Conservation (phyloP, 2,113 vertebrate species). For the Lontra canadensis region DNA sequence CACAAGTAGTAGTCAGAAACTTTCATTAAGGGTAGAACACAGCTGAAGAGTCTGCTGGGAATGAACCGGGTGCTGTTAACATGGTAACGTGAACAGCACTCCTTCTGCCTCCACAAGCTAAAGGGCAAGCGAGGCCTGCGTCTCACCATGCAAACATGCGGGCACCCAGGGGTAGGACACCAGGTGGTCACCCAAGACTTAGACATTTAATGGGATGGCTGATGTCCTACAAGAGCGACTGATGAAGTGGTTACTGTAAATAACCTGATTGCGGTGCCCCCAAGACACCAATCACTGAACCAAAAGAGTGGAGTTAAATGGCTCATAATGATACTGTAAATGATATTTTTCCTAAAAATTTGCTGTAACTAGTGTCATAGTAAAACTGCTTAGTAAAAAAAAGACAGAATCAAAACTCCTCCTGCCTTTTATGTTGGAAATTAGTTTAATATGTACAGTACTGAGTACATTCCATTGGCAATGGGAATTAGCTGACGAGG, state of each 20-base stretch:
- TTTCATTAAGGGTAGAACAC: background rate
- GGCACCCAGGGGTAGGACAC: background rate
- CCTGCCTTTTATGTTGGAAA: slow-evolving; percentile 46
- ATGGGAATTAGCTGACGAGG: background rate
- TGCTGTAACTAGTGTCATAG: slow-evolving; percentile 18
- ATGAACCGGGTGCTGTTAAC: fast-evolving
- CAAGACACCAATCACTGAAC: background rate
- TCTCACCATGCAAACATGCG: slow-evolving; percentile 38
- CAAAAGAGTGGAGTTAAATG: background rate
- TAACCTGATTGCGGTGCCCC: background rate
- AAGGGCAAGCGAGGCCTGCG: background rate
- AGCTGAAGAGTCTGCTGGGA: background rate
- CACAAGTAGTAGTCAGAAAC: background rate
- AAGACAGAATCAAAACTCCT: slow-evolving; percentile 52
- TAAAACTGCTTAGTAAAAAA: slow-evolving; percentile 61
- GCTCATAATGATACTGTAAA: background rate
- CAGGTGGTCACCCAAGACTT: background rate
- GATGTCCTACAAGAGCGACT: background rate
- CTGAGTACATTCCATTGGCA: background rate
- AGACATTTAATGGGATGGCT: background rate
- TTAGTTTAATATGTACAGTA: slow-evolving; percentile 1
- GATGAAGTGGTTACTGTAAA: background rate
- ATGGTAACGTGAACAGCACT: background rate
- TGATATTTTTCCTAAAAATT: background rate
- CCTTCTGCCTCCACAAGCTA: background rate